phyloP scores from a whole-genome alignment of 1,140 invertebrate genomes.

The Solen grandis region DNA sequence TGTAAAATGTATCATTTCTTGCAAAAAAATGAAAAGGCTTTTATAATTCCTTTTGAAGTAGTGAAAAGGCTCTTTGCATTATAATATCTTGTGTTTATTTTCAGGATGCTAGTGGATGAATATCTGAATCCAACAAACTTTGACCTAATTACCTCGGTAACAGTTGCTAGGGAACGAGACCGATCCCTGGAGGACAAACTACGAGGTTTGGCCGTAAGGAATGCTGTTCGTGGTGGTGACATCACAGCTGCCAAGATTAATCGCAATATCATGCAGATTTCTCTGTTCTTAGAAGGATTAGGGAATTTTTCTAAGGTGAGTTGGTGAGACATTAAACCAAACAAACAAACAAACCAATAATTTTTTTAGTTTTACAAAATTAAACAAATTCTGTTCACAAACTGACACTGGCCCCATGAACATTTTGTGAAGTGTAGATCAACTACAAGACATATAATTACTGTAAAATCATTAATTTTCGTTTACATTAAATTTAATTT shows the following conservation, averaged over 20 bases:
- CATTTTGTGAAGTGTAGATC: too few relatives aligned
- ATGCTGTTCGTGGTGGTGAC: not conserved
- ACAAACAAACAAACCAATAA: too few relatives aligned
- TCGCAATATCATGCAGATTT: constrained; percentile 68
- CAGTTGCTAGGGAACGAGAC: constrained; percentile 2
- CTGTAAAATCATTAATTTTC: too few relatives aligned
- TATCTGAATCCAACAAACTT: constrained; percentile 69
- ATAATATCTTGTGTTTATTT: constrained; percentile 19
- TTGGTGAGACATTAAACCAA: too few relatives aligned
- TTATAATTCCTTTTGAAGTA: too few relatives aligned
- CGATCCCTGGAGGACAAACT: constrained; percentile 43
- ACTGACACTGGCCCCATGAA: too few relatives aligned
- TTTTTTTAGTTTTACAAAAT: not conserved
- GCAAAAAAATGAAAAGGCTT: too few relatives aligned
- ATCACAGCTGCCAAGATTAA: constrained; percentile 55
- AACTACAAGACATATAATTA: too few relatives aligned
- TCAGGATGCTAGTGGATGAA: constrained; percentile 71
- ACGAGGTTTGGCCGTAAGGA: constrained; percentile 23
- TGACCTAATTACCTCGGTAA: constrained; percentile 61
- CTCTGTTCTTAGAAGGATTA: constrained; percentile 71
- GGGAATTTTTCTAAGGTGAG: constrained; percentile 69
- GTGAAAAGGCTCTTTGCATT: too few relatives aligned
- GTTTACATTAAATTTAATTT: too few relatives aligned
- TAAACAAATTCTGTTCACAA: not conserved
- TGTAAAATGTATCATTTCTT: too few relatives aligned